A percentile compares a stretch with the other conserved stretches of the same genome.
Conservation (phyloP, 2,888 invertebrate species). For the Nineta flava region DNA sequence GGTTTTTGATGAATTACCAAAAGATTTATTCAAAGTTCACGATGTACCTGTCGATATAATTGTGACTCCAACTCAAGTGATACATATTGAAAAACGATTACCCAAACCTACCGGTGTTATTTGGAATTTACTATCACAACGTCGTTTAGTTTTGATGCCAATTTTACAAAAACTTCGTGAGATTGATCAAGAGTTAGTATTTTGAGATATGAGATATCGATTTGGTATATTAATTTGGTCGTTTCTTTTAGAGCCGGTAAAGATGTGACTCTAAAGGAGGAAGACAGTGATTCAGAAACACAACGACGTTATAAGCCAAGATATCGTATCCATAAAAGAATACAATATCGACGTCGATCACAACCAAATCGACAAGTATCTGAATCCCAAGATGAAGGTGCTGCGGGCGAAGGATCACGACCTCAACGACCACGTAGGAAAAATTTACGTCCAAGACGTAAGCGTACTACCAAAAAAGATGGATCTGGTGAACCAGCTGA, state of each 20-base stretch:
- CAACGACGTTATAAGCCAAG: conserved; percentile 30
- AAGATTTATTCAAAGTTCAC: conserved; percentile 56
- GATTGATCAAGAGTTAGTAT: conserved; percentile 45
- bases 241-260: conserved; percentile 35
- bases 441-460: background rate
- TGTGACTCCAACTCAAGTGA: conserved; percentile 67
- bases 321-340: conserved; percentile 26
- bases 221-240: background rate
- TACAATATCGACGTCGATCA: conserved; percentile 13
- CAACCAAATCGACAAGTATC: conserved; percentile 16
- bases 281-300: conserved; percentile 51
- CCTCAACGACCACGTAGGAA: background rate
- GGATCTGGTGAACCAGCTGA: background rate
- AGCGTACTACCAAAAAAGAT: background rate
- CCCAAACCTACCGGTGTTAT: conserved; percentile 57
- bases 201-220: background rate
- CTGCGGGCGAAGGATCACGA: conserved; percentile 8
- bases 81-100: conserved; percentile 38
- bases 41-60: conserved; percentile 79
- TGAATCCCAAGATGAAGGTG: conserved; percentile 15
- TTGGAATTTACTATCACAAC: conserved; percentile 61
- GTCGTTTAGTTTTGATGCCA: conserved; percentile 55
- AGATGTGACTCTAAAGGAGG: conserved; percentile 44
- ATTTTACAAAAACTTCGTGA: conserved; percentile 53
- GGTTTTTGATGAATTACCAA: conserved; percentile 59